Percentiles rank a stretch among this genome's conserved stretches.
These are phyloP conservation scores for Nymphalis urticae DNA, from an alignment of 2,888 invertebrate species.

Conservation along the genomic window DNA sequence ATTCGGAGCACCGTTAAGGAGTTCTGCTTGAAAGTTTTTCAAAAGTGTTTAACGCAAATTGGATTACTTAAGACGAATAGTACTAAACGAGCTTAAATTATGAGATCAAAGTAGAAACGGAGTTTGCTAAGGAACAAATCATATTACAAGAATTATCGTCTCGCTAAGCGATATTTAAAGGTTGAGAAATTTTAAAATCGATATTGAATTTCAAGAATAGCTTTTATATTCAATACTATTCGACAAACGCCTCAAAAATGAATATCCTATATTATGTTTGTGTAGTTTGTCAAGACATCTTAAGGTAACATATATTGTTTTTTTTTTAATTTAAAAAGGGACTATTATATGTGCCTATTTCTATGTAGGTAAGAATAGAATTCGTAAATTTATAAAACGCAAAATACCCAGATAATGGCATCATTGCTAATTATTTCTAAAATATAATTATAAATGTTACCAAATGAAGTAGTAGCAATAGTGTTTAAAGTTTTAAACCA, in stretches of 20 bases:
- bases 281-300: too few relatives aligned
- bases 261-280: neutral
- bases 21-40: slow-evolving; percentile 40
- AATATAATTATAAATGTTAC: too few relatives aligned
- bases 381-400: too few relatives aligned
- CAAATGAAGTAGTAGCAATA: too few relatives aligned
- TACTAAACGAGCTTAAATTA: slow-evolving; percentile 43
- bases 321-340: too few relatives aligned
- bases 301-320: too few relatives aligned
- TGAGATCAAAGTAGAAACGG: slow-evolving; percentile 42
- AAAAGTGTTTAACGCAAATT: slow-evolving; percentile 48
- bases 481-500: too few relatives aligned
- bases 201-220: slow-evolving; percentile 3
- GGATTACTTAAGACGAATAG: slow-evolving; percentile 44
- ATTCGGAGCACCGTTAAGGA: slow-evolving; percentile 31
- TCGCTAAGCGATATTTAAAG: slow-evolving; percentile 30
- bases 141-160: slow-evolving; percentile 39
- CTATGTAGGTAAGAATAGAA: too few relatives aligned
- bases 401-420: too few relatives aligned
- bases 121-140: slow-evolving; percentile 40
- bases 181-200: slow-evolving; percentile 12
- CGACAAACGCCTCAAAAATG: neutral
- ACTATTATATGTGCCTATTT: too few relatives aligned
- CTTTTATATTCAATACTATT: slow-evolving; percentile 1
- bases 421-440: too few relatives aligned